Conservation (phyloP, 92 coral and sea anemone genomes). For the Umimayanthus kanabou region DNA sequence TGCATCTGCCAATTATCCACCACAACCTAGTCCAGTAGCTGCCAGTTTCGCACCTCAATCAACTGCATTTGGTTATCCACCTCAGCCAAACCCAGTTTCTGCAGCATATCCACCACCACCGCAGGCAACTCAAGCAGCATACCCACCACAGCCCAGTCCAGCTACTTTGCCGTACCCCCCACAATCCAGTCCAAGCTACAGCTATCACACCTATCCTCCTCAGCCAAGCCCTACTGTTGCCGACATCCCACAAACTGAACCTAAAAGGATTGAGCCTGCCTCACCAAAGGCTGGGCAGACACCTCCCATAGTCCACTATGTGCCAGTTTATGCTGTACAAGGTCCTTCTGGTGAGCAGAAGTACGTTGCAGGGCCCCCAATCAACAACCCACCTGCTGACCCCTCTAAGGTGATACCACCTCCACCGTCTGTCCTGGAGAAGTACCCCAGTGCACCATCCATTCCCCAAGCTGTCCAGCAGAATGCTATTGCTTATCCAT, state of each 20-base stretch:
- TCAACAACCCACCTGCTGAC: conserved; percentile 37
- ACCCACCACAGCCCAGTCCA: conserved; percentile 14
- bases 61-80: conserved; percentile 42
- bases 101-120: conserved; percentile 11
- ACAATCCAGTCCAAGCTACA: conserved; percentile 17
- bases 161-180: neutral
- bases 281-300: conserved; percentile 40
- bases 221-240: neutral
- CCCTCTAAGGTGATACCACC: conserved; percentile 42
- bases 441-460: conserved; percentile 44
- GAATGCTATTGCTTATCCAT: conserved; percentile 42
- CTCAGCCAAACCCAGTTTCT: conserved; percentile 13
- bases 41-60: conserved; percentile 34
- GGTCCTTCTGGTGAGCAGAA: conserved; percentile 58
- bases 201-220: neutral
- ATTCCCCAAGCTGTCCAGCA: conserved; percentile 41
- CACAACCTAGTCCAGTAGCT: conserved; percentile 30
- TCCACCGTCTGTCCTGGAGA: conserved; percentile 35
- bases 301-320: conserved; percentile 62
- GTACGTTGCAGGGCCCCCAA: conserved; percentile 40
- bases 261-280: neutral
- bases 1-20: conserved; percentile 4
- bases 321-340: conserved; percentile 85
- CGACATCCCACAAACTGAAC: conserved; percentile 8
- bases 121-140: conserved; percentile 10